Percentiles rank a stretch among this genome's conserved stretches.
phyloP scores from a whole-genome alignment of 2,113 vertebrate genomes.

The Rhinogobius similis region DNA sequence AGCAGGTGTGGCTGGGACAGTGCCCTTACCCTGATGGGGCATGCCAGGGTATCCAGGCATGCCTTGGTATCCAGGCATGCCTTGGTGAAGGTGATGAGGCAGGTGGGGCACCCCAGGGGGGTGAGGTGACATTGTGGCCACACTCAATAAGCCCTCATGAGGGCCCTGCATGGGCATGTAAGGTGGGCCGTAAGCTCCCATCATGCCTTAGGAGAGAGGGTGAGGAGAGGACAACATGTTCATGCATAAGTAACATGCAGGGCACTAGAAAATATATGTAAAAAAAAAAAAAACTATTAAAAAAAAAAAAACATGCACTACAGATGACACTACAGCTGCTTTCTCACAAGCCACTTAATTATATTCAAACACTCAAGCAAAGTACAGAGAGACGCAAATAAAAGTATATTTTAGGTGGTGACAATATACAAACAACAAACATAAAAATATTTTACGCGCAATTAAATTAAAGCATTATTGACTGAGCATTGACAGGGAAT shows the following conservation, averaged over 20 bases:
- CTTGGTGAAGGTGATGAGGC: slow-evolving; percentile 91
- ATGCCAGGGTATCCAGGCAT: slow-evolving; percentile 95
- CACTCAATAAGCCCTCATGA: slow-evolving; percentile 98
- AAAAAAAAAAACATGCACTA: slow-evolving; percentile 93
- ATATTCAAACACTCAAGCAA: neutral
- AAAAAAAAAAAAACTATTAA: too few species aligned
- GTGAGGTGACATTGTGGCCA: slow-evolving; percentile 97
- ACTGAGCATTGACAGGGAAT: neutral
- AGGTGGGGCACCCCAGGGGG: slow-evolving; percentile 88
- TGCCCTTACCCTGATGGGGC: slow-evolving; percentile 93
- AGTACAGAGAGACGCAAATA: neutral
- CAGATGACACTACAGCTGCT: slow-evolving; percentile 54
- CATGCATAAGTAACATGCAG: slow-evolving; percentile 94
- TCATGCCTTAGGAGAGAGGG: slow-evolving; percentile 92
- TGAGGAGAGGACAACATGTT: slow-evolving; percentile 89
- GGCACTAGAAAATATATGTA: slow-evolving; percentile 80
- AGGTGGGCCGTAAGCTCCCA: slow-evolving; percentile 96
- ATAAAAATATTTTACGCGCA: neutral
- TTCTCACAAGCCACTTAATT: slow-evolving; percentile 58
- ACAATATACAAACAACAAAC: neutral
- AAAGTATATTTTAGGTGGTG: neutral
- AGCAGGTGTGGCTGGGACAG: slow-evolving; percentile 70
- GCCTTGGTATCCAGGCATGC: slow-evolving; percentile 92
- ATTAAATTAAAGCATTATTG: neutral
- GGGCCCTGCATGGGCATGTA: slow-evolving; percentile 98